phyloP scores from a whole-genome alignment of 2,113 vertebrate genomes.

The Sphaerodactylus townsendi region DNA sequence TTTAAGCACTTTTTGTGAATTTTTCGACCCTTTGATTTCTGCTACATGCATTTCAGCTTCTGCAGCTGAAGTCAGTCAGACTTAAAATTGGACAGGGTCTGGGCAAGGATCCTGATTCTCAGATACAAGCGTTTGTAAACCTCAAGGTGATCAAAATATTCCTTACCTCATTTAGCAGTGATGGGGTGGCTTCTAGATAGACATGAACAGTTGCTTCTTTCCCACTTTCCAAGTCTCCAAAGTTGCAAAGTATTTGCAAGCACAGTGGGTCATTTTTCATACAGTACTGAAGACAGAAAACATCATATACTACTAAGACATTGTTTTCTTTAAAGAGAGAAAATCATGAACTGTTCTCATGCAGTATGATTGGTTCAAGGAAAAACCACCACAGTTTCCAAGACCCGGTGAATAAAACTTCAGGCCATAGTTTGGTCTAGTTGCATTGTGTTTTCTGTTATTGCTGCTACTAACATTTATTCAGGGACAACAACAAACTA shows the following conservation, averaged over 20 bases:
- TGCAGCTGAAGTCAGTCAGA: not conserved
- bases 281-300: slow-evolving; percentile 80
- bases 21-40: not conserved
- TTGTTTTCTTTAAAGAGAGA: not conserved
- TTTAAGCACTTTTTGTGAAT: not conserved
- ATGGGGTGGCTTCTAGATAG: slow-evolving; percentile 83
- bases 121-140: not conserved
- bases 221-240: slow-evolving; percentile 87
- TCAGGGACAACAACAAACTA: not conserved
- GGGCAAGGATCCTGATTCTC: not conserved
- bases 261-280: slow-evolving; percentile 79
- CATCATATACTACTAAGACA: not conserved
- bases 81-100: too few species aligned
- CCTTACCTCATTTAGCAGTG: slow-evolving; percentile 79
- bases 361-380: not conserved
- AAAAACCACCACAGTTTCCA: not conserved
- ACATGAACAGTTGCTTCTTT: slow-evolving; percentile 83
- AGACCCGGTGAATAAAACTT: not conserved
- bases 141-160: not conserved
- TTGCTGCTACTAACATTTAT: not conserved
- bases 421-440: not conserved
- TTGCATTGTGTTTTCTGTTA: not conserved
- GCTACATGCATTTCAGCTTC: not conserved
- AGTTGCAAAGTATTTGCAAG: slow-evolving; percentile 81
- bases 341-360: not conserved